Evolutionary conservation across 1,140 invertebrate species (phyloP), one percentile per base, ranked within the genome.

Genomic region (Calliphora vicina): DNA sequence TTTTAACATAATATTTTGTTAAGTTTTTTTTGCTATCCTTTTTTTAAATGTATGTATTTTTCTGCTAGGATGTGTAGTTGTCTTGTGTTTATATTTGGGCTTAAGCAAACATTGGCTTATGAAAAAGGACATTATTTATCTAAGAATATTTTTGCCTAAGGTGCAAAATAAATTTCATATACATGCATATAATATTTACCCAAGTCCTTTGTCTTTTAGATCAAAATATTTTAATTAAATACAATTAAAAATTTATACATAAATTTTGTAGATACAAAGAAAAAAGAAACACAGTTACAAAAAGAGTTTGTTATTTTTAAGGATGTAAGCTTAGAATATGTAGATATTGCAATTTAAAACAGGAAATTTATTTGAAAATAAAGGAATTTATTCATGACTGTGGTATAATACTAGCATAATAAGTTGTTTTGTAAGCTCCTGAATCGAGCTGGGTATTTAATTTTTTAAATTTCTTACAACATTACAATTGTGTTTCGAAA

Each of bases 51-150:
- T 6, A 2, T 35, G 35, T 35, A 6, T 35, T 5, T 6, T 35
- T 35, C 10, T 35, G 1, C 5, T 10, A 35, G 35, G 1, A 35
- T 35, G 5, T 6, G 10, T 35, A 35, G 35, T 35, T 8, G 0
- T 35, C 10, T 35, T 78, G 74, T 78, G 29, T 74, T 35, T 35
- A 15, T 73, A 35, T 43, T 76, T 42, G 27, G n/a, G 9, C 35
- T 43, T 25, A 26, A 23, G 0, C 20, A 78, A 67, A 67, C n/a
- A 67, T 67, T 67, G 61, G 74, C 74, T 45, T 78, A 78, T 67
- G 50, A 43, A 78, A 78, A 78, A 20, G 35, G 35, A 78, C 74
- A 78, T 78, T 78, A 78, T 78, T 78, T 78, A 78, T 78, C 42
- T 23, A 78, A 15, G 74, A 78, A 23, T 78, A 78, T 78, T 78